Evolutionary conservation across 2,797 vertebrate genomes (phyloP).

Genomic region (Characodon lateralis): DNA sequence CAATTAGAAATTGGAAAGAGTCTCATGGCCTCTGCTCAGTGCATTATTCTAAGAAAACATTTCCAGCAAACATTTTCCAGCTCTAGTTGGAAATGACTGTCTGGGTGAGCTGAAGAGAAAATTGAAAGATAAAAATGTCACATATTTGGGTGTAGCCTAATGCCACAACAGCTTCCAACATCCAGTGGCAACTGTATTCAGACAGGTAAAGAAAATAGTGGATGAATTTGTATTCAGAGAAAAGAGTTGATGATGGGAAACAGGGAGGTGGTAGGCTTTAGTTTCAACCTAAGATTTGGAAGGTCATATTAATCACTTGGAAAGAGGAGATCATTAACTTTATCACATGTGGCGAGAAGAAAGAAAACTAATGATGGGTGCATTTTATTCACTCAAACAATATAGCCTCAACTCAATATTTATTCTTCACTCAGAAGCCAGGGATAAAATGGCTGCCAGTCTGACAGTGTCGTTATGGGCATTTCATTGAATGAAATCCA

Average conservation of each 20-base stretch:
- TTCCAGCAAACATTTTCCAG: not conserved
- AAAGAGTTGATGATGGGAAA: not conserved
- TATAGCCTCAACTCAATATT: slow-evolving; percentile 63
- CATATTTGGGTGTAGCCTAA: not conserved
- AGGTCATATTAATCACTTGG: not conserved
- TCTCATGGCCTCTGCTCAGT: not conserved
- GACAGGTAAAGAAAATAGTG: not conserved
- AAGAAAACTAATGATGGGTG: slow-evolving; percentile 43
- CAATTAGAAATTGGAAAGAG: not conserved
- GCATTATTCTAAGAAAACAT: not conserved
- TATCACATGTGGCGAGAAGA: slow-evolving; percentile 2
- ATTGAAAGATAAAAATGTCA: slow-evolving; percentile 3
- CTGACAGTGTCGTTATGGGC: slow-evolving; percentile 74
- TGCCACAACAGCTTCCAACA: not conserved
- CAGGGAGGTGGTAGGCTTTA: not conserved
- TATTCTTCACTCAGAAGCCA: slow-evolving; percentile 55
- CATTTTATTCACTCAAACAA: slow-evolving; percentile 30
- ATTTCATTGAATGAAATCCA: slow-evolving; percentile 48
- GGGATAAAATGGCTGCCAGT: slow-evolving; percentile 58
- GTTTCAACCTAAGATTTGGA: not conserved
- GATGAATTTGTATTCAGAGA: not conserved
- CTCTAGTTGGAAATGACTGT: not conserved
- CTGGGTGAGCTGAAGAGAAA: not conserved
- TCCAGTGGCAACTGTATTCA: not conserved
- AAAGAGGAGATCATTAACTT: slow-evolving; percentile 8